These are phyloP conservation scores for Darevskia nairensis DNA, from an alignment of 2,797 vertebrate species.

Conservation along the genomic window DNA sequence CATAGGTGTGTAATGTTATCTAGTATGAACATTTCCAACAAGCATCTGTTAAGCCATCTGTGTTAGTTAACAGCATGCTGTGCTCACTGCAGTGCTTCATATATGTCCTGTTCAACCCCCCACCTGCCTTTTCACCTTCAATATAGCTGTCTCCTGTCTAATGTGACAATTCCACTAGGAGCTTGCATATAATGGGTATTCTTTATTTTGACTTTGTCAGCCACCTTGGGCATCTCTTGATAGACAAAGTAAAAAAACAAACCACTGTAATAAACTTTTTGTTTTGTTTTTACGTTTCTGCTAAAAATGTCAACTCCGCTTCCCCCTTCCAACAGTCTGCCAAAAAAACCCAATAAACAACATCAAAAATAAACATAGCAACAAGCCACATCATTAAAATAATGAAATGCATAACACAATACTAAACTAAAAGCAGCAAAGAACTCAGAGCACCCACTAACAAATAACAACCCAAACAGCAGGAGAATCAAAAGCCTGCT, in stretches of 20 bases:
- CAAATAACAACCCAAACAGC: not conserved
- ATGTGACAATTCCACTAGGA: not conserved
- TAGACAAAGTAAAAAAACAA: not conserved
- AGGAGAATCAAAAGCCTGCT: not conserved
- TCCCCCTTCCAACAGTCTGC: not conserved
- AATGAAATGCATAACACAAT: not conserved
- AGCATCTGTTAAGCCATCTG: slow-evolving; percentile 1
- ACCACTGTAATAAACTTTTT: no score
- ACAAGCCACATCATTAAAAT: not conserved
- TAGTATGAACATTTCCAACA: not conserved
- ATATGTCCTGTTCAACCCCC: not conserved
- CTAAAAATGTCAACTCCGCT: not conserved
- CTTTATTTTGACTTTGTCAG: not conserved
- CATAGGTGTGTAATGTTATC: no score
- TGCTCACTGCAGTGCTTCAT: not conserved
- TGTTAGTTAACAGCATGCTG: not conserved
- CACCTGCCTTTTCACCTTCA: not conserved
- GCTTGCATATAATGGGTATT: not conserved
- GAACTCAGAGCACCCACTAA: not conserved
- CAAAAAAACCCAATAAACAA: not conserved
- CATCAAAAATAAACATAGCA: not conserved
- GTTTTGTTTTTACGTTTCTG: not conserved
- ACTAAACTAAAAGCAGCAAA: not conserved
- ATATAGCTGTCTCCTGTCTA: not conserved
- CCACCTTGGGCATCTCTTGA: not conserved